These are phyloP conservation scores for Diarsia mendica DNA, from an alignment of 2,888 invertebrate species.

Conservation along the genomic window DNA sequence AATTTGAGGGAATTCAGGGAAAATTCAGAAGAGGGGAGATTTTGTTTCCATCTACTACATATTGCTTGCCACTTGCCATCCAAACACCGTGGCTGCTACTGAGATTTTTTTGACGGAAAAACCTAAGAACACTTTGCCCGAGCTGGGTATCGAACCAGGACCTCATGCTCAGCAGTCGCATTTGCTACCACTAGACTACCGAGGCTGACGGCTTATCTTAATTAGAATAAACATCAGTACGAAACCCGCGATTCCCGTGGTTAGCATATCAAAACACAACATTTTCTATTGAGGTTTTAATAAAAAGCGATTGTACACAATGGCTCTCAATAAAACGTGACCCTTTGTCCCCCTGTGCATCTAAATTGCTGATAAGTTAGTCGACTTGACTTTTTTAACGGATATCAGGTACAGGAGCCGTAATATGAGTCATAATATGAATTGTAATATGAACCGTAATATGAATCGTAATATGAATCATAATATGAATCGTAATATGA, in stretches of 20 bases:
- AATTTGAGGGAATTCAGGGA: too few relatives aligned
- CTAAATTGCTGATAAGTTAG: conserved; percentile 31
- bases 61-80: too few relatives aligned
- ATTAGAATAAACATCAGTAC: conserved; percentile 6
- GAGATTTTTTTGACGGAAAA: background rate
- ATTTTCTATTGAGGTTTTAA: conserved; percentile 19
- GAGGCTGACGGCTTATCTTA: background rate
- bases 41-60: too few relatives aligned
- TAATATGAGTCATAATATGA: too few relatives aligned
- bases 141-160: background rate
- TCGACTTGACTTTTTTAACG: conserved; percentile 31
- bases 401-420: conserved; percentile 9
- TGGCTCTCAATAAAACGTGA: conserved; percentile 8
- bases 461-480: too few relatives aligned
- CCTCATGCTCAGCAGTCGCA: background rate
- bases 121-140: background rate
- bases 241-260: background rate
- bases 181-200: background rate
- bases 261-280: conserved; percentile 23
- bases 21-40: too few relatives aligned
- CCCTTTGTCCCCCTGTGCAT: conserved; percentile 6
- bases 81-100: background rate
- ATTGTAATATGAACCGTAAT: too few relatives aligned
- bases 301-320: conserved; percentile 22
- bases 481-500: too few relatives aligned